Conservation (phyloP, 2,113 vertebrate species). For the Phycodurus eques region DNA sequence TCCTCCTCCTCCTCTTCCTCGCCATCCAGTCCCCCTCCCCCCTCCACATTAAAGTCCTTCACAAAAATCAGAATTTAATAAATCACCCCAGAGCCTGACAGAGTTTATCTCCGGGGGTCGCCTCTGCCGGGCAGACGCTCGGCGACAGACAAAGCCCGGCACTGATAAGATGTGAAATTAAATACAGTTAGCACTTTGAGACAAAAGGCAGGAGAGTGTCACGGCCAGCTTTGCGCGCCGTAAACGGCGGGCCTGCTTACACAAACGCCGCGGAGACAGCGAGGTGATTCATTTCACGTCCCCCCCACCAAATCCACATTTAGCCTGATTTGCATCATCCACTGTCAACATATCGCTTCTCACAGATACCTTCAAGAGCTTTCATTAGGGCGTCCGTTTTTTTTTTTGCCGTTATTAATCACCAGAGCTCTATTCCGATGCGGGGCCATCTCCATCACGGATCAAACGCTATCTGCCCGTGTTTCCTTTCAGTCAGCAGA, state of each 20-base stretch:
- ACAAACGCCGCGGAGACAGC: slow-evolving; percentile 46
- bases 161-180: slow-evolving; percentile 81
- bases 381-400: slow-evolving; percentile 76
- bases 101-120: slow-evolving; percentile 84
- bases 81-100: slow-evolving; percentile 83
- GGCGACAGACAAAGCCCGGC: slow-evolving; percentile 75
- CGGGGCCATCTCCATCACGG: slow-evolving; percentile 75
- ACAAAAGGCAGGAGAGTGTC: slow-evolving; percentile 71
- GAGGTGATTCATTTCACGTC: slow-evolving; percentile 72
- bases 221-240: slow-evolving; percentile 65
- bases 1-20: slow-evolving; percentile 6
- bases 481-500: slow-evolving; percentile 72
- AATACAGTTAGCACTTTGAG: slow-evolving; percentile 79
- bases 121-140: slow-evolving; percentile 72
- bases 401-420: slow-evolving; percentile 69
- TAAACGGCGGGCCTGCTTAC: slow-evolving; percentile 58
- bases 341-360: slow-evolving; percentile 73
- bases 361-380: slow-evolving; percentile 72
- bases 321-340: slow-evolving; percentile 79
- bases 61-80: slow-evolving; percentile 86
- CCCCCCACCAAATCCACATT: slow-evolving; percentile 61
- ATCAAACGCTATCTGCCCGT: slow-evolving; percentile 74
- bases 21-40: slow-evolving; percentile 54
- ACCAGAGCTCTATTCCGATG: slow-evolving; percentile 58
- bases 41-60: slow-evolving; percentile 80